Base-by-base conservation (phyloP, 2,797 vertebrate genomes). In the Bryconaethiops microstoma region DNA sequence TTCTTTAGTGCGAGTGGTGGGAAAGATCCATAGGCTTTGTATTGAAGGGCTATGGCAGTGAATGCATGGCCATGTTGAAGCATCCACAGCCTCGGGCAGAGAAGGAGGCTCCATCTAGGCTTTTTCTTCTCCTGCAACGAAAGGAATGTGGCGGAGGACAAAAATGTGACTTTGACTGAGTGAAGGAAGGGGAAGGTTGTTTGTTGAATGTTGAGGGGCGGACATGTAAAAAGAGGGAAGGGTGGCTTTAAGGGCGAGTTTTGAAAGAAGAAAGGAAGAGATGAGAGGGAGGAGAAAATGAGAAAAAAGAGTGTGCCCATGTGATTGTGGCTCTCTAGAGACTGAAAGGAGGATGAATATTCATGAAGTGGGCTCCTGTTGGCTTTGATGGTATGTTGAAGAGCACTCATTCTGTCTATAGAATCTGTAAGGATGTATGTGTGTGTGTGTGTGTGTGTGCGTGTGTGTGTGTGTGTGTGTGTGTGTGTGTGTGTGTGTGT, bases 311-410 rank as follows among this genome's bases (percentile, higher is more conserved):
- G 88, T 89, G 90, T 87, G 81, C 78, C 69, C 81, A 82, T 84
- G 81, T 79, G 65, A 67, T 21, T 80, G 79, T 68, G 14, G 35
- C 79, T 76, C 80, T 82, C 19, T 64, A 69, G 23, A 83, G 90
- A 92, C 91, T 91, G 90, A 87, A 90, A 89, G 89, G 89, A 86
- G 83, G 85, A 92, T 94, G 89, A 92, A 94, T 93, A 93, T 94
- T 89, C 90, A 93, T 92, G 90, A 92, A 89, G 80, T 90, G 88
- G 84, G 80, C 87, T 88, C 79, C 63, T 23, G 87, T 80, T 84
- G 83, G 70, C 88, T 91, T 91, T 92, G 91, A 93, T 90, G 89
- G 84, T 86, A 77, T 79, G 64, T 81, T 78, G 72, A 82, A 90
- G 86, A 78, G 87, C 84, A 81, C 78, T 89, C 77, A 80, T 79